Base-by-base conservation (phyloP, 2,888 invertebrate species). In the Venusia cambrica region DNA sequence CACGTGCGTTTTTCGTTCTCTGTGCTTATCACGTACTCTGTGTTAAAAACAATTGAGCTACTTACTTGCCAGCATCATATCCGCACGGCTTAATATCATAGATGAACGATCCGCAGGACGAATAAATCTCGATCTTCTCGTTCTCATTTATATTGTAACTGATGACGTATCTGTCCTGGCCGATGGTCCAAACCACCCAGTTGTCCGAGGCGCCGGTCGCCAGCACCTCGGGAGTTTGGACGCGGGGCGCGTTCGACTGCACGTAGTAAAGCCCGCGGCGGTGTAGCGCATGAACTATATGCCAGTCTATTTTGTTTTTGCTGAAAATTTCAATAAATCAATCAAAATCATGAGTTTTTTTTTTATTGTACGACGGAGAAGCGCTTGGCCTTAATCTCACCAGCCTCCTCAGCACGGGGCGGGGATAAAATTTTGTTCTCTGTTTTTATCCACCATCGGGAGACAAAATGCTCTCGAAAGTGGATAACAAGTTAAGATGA, bases 11-110 rank as follows among this genome's bases (percentile, higher is more conserved):
- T n/a, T n/a, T n/a, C n/a, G n/a, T n/a, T n/a, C n/a, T n/a, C n/a
- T n/a, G n/a, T n/a, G n/a, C n/a, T n/a, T 13, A 33, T 5, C 8
- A 14, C 7, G 2, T 8, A 22, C 1, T 6, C 17, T n/a, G 2
- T 13, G 8, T 5, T 26, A 5, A 13, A 14, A 27, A 24, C n/a
- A n/a, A n/a, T n/a, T n/a, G n/a, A n/a, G n/a, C n/a, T n/a, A 75
- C 75, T 75, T 67, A 90, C 91, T 87, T 89, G 60, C 88, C 88
- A 31, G 93, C 92, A 72, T 94, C 93, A 36, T 94, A 76, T 0
- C 92, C 91, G 34, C 93, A 94, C 3, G 88, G 65, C 17, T 88
- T 81, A 11, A 94, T 64, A 14, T 87, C 88, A 56, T 92, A 92
- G 1, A 93, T 68, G 58, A 78, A 90, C 5, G 93, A 93, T 2